Base-by-base conservation (phyloP, 2,888 invertebrate species). In the Drosophila histrio region DNA sequence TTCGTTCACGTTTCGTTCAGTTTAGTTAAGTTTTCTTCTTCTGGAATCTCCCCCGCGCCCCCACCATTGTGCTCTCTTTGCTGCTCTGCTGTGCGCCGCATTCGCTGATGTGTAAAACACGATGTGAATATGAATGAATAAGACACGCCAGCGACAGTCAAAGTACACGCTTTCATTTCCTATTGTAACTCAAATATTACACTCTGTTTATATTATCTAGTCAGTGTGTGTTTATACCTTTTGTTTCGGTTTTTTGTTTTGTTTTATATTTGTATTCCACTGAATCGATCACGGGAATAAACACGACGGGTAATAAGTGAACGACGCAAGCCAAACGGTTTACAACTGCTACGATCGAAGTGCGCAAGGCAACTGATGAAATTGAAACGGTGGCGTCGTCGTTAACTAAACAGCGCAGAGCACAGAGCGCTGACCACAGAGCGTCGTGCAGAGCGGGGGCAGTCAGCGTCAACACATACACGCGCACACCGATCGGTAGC, bases 111-210 rank as follows among this genome's bases (percentile, higher is more conserved):
- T 80, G 69, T 68, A 77, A 67, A 72, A 64, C 87, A 81, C 70
- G 83, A 68, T 75, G 72, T 75, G 81, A 69, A 87, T 85, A 85
- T 82, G 82, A 82, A 82, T 82, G 82, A 75, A 87, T 70, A 65
- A 73, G 83, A 82, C 79, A 72, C 81, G 88, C 69, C 86, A 78
- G 64, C 84, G 28, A 34, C 34, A 81, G 59, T 61, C 88, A 82
- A 87, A 87, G 43, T 85, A 85, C 81, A 85, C 88, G 79, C 81
- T 87, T 87, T 78, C 68, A 67, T 73, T 68, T 70, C 50, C 46
- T 47, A 53, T 53, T 46, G 38, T 36, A 32, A 3, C 13, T 32
- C 15, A 13, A 24, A 41, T 24, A n/a, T 24, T 19, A 49, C 60
- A 53, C 53, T 57, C 52, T 50, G 62, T 38, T 60, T 56, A 47